Evolutionary conservation across 2,888 invertebrate genomes (phyloP), one percentile per base, ranked within the genome.

Genomic region (Lydus trimaculatus): DNA sequence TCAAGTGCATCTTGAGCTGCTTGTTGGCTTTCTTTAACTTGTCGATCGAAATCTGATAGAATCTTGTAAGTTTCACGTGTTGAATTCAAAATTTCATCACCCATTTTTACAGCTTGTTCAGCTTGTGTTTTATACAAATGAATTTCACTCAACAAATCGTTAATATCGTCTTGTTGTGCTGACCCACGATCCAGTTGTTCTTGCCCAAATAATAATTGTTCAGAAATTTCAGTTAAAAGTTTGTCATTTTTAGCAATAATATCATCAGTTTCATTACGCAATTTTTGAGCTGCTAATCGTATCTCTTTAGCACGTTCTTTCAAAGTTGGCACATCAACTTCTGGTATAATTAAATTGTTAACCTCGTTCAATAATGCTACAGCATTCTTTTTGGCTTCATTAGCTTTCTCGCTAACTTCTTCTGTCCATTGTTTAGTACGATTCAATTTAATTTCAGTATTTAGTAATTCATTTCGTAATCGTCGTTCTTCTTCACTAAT

Each of bases 1-100:
- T 89, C 84, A 15, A 96, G 85, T 0, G 97, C 95, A 71, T 92
- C 89, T 58, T 91, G 88, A 0, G 98, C 97, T 73, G 91, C 91
- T 61, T 91, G 89, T 68, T 94, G 93, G 69, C 95, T 97, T 73
- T 92, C 91, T 74, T 94, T 91, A 0, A 98, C 96, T 85, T 95
- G 92, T 67, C 93, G 90, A 83, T 97, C 96, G 87, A 98, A 99
- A 82, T 93, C 94, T 94, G 90, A 88, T 23, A 95, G 86, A 25
- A 93, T 94, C 72, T 91, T 88, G 71, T 93, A 90, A 0, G 96
- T 96, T 64, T 91, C 90, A 79, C 92, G 91, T 4, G 94, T 96
- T 80, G 94, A 93, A 72, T 90, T 88, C 8, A 95, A 86, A 0
- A 94, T 95, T 75, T 90, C 90, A 78, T 97, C 95, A 2, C 97